These are phyloP conservation scores for Chaenodraco wilsoni DNA, from an alignment of 2,797 vertebrate genomes.

Conservation along the genomic window DNA sequence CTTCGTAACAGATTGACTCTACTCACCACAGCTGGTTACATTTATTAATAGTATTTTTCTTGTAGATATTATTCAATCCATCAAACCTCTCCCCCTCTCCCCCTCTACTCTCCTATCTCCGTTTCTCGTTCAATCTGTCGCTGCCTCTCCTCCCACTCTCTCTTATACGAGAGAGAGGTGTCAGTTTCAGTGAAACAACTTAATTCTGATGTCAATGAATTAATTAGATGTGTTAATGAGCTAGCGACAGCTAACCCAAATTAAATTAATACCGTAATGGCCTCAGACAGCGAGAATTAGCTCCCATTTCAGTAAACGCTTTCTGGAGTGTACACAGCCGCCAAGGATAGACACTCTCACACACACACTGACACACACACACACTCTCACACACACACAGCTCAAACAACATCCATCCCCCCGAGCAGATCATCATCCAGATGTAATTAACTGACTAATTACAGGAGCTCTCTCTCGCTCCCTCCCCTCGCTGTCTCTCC, in stretches of 20 bases:
- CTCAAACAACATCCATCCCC: constrained; percentile 90
- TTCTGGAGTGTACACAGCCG: constrained; percentile 97
- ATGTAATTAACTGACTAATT: constrained; percentile 99
- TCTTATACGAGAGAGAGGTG: constrained; percentile 86
- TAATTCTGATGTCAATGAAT: constrained; percentile 99
- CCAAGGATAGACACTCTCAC: constrained; percentile 83
- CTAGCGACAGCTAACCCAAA: constrained; percentile 99
- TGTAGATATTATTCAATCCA: constrained; percentile 76
- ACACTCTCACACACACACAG: constrained; percentile 51
- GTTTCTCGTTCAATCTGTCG: constrained; percentile 71
- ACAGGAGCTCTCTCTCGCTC: constrained; percentile 78
- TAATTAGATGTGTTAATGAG: constrained; percentile 99
- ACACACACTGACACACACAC: constrained; percentile 4
- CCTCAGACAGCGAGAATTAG: constrained; percentile 99
- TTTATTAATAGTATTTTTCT: constrained; percentile 73
- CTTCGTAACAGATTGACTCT: constrained; percentile 70
- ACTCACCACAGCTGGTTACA: constrained; percentile 66
- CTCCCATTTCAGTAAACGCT: constrained; percentile 99
- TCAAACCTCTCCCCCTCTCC: constrained; percentile 75
- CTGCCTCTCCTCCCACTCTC: constrained; percentile 71
- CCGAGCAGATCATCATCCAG: constrained; percentile 96
- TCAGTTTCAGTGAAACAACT: constrained; percentile 99
- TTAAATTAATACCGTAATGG: constrained; percentile 99
- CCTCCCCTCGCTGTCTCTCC: constrained; percentile 53
- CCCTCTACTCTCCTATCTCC: constrained; percentile 42